Conservation (phyloP, 2,888 invertebrate species). For the Endomychus coccineus region DNA sequence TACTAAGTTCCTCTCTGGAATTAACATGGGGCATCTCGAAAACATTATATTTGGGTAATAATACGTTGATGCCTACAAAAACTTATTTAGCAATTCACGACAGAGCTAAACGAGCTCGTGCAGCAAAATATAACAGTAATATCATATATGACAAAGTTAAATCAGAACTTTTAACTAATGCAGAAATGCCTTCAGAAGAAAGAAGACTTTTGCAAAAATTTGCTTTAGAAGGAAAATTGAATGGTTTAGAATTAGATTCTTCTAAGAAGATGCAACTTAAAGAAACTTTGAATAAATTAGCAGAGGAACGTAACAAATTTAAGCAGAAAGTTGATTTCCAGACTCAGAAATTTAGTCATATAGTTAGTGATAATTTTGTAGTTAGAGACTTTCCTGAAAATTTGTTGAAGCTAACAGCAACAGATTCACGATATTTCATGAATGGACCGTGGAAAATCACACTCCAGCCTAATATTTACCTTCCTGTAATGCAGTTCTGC, state of each 20-base stretch:
- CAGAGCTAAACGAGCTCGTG: conserved; percentile 66
- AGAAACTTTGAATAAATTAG: conserved; percentile 48
- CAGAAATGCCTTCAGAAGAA: conserved; percentile 50
- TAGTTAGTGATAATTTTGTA: conserved; percentile 56
- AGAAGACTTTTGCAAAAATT: conserved; percentile 69
- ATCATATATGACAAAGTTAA: conserved; percentile 63
- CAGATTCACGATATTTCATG: conserved; percentile 50
- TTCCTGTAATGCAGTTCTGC: conserved; percentile 77
- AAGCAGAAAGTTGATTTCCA: conserved; percentile 60
- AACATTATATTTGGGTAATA: conserved; percentile 72
- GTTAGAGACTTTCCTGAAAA: conserved; percentile 68
- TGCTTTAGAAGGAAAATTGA: conserved; percentile 71
- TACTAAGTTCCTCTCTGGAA: conserved; percentile 63
- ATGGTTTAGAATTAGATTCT: conserved; percentile 65
- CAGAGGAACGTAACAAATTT: conserved; percentile 54
- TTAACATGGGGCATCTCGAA: conserved; percentile 84
- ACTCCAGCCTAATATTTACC: conserved; percentile 64
- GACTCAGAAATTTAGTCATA: conserved; percentile 59
- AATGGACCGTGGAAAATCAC: conserved; percentile 81
- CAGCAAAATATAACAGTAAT: conserved; percentile 63
- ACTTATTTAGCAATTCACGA: conserved; percentile 73
- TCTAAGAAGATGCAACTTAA: conserved; percentile 49
- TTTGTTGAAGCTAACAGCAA: conserved; percentile 58
- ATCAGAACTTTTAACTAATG: conserved; percentile 36
- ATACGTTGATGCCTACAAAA: conserved; percentile 70